These are phyloP conservation scores for Aporophyla nigra DNA, from an alignment of 2,888 invertebrate genomes.

Conservation along the genomic window DNA sequence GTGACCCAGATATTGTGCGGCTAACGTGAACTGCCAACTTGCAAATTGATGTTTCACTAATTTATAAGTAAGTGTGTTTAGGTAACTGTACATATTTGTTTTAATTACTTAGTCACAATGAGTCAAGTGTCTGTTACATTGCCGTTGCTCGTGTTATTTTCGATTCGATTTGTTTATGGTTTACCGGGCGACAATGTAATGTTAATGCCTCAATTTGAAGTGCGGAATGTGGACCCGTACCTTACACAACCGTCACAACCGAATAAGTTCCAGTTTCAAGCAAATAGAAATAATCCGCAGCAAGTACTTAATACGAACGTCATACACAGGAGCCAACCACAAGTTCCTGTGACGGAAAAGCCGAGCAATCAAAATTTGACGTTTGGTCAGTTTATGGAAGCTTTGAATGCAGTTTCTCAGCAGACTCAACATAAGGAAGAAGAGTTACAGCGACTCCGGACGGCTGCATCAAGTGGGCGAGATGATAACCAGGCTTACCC, in stretches of 20 bases:
- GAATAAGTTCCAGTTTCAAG: conserved; percentile 57
- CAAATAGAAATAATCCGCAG: conserved; percentile 45
- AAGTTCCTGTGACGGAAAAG: conserved; percentile 39
- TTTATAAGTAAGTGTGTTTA: conserved; percentile 71
- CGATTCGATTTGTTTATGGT: conserved; percentile 63
- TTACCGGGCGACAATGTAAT: conserved; percentile 73
- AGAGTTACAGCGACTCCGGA: conserved; percentile 58
- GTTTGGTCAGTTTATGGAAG: conserved; percentile 69
- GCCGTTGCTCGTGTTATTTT: conserved; percentile 70
- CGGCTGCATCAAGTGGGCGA: conserved; percentile 63
- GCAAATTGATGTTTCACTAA: conserved; percentile 68
- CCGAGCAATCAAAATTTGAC: conserved; percentile 42
- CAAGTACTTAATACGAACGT: conserved; percentile 58
- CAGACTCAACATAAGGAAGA: conserved; percentile 66
- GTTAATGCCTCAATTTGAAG: conserved; percentile 75
- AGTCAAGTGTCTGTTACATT: conserved; percentile 68
- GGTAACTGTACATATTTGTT: conserved; percentile 65
- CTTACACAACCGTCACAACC: conserved; percentile 40
- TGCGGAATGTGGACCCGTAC: conserved; percentile 69
- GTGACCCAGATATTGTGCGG: conserved; percentile 73
- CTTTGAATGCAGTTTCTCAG: conserved; percentile 69
- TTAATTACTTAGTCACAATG: conserved; percentile 73
- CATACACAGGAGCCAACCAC: conserved; percentile 22
- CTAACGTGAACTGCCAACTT: conserved; percentile 74
- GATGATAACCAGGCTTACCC: conserved; percentile 47